Evolutionary conservation across 1,140 invertebrate species (phyloP).

Genomic region (Drosophila dunni): DNA sequence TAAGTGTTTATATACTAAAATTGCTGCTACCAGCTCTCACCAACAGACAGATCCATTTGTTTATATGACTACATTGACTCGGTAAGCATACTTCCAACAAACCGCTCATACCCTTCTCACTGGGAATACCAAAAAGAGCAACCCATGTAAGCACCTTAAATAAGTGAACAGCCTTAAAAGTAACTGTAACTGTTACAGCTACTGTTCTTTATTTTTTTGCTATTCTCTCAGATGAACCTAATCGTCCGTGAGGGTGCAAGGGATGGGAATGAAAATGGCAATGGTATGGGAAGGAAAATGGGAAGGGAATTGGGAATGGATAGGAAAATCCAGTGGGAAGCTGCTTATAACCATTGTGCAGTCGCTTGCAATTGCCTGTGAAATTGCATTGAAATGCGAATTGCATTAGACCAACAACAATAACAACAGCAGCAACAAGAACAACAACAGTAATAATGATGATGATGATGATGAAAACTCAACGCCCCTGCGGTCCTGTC

Average conservation of each 20-base stretch:
- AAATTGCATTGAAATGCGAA: slow-evolving; percentile 79
- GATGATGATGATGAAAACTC: neutral
- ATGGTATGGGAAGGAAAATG: neutral
- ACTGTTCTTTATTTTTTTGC: slow-evolving; percentile 32
- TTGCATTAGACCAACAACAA: slow-evolving; percentile 59
- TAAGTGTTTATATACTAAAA: no score
- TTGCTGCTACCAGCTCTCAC: no score
- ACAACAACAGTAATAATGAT: neutral
- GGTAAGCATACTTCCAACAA: no score
- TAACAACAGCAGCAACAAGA: slow-evolving; percentile 32
- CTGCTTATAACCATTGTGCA: slow-evolving; percentile 72
- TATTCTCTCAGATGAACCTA: slow-evolving; percentile 58
- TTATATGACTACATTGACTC: no score
- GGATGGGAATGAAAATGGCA: neutral
- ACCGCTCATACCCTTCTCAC: no score
- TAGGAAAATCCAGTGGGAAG: slow-evolving; percentile 30
- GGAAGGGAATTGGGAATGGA: slow-evolving; percentile 6
- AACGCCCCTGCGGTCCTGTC: slow-evolving; percentile 75
- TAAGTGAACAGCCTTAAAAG: slow-evolving; percentile 43
- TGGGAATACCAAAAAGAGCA: slow-evolving; percentile 46
- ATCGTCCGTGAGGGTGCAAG: slow-evolving; percentile 58
- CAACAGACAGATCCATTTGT: no score
- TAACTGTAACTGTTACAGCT: slow-evolving; percentile 47
- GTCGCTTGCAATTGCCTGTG: slow-evolving; percentile 72
- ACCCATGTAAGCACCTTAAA: slow-evolving; percentile 82